These are phyloP conservation scores for Uropetala carovei DNA, from an alignment of 2,888 invertebrate species.

Conservation along the genomic window DNA sequence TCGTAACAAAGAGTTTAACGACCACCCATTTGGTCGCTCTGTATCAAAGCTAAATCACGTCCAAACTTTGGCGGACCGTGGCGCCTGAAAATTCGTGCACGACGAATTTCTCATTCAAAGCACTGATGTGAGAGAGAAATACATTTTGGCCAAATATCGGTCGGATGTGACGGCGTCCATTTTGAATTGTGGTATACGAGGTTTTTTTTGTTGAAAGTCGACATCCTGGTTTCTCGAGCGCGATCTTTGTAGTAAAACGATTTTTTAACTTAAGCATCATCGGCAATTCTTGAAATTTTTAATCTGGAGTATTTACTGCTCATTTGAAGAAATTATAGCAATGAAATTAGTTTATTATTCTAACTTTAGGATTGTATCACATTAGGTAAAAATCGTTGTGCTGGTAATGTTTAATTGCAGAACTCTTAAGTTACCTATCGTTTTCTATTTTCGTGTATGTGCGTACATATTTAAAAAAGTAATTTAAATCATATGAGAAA, in stretches of 20 bases:
- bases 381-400: too few species aligned
- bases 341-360: too few species aligned
- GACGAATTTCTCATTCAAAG: neutral
- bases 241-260: neutral
- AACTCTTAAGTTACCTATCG: too few species aligned
- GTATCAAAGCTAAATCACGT: constrained; percentile 2
- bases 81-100: neutral
- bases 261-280: too few species aligned
- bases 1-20: neutral
- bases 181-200: neutral
- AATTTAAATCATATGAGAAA: neutral
- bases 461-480: too few species aligned
- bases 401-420: too few species aligned
- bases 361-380: too few species aligned
- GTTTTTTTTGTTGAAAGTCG: neutral
- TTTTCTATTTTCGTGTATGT: too few species aligned
- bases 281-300: too few species aligned
- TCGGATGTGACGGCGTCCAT: neutral
- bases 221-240: neutral
- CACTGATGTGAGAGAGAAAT: constrained; percentile 2
- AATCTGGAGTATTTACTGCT: too few species aligned
- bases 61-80: neutral
- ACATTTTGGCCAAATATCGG: neutral
- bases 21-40: neutral
- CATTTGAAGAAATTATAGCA: too few species aligned